Evolutionary conservation across 2,888 invertebrate species (phyloP).

Genomic region (Schizaphis graminum): DNA sequence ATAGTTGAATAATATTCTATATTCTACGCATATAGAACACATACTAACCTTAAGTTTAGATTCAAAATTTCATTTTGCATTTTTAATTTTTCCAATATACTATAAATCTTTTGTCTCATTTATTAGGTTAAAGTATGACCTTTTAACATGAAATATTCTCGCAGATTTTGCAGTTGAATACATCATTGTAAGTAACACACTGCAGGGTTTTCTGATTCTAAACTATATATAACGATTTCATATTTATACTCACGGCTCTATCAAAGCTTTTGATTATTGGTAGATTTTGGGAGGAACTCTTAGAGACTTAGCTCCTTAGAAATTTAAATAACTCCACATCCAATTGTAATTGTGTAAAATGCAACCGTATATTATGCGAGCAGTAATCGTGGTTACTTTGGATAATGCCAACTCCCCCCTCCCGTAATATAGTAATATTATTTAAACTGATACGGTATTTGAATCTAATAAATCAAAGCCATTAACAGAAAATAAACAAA

Average conservation of each 20-base stretch:
- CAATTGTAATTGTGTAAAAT: not conserved
- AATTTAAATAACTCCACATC: not conserved
- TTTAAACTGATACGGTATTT: not conserved
- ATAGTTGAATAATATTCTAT: not conserved
- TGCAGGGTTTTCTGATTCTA: not conserved
- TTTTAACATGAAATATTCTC: not conserved
- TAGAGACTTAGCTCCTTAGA: not conserved
- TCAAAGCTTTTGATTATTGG: not conserved
- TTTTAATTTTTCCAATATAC: not conserved
- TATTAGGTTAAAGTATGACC: not conserved
- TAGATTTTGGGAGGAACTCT: not conserved
- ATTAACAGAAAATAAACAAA: not conserved
- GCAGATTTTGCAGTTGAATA: not conserved
- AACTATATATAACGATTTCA: not conserved
- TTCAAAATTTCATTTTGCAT: not conserved
- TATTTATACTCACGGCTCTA: not conserved
- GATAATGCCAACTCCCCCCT: fast-evolving
- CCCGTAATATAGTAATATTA: not conserved
- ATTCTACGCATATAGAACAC: not conserved
- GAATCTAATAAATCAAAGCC: not conserved
- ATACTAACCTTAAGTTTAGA: not conserved
- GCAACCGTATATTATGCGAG: not conserved
- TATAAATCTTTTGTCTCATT: not conserved
- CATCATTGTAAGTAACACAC: not conserved
- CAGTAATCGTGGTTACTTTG: not conserved